Evolutionary conservation across 2,888 invertebrate genomes (phyloP).

Genomic region (Leptinotarsa haldemani): DNA sequence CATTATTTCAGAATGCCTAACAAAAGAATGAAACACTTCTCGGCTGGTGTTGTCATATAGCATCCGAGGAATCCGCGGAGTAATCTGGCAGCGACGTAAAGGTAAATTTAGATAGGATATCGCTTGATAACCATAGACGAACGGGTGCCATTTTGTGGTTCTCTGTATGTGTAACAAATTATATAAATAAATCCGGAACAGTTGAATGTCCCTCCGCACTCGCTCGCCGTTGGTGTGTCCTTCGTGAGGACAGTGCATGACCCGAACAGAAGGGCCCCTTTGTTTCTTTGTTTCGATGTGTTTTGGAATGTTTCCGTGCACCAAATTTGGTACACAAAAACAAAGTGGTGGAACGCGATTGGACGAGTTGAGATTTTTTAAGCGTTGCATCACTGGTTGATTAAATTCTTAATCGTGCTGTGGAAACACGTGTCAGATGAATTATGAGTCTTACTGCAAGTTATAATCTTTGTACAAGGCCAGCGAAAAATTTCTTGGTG

Average conservation of each 20-base stretch:
- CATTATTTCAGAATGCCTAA: conserved; percentile 53
- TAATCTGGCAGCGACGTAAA: conserved; percentile 50
- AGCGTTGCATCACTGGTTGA: background rate
- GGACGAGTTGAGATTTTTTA: background rate
- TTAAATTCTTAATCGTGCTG: background rate
- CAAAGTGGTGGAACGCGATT: background rate
- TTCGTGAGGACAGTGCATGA: background rate
- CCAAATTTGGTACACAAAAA: background rate
- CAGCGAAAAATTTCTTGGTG: background rate
- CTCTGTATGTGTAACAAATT: conserved; percentile 41
- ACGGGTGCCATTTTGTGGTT: conserved; percentile 56
- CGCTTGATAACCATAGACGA: conserved; percentile 35
- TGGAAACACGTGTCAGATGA: background rate
- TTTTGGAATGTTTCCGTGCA: background rate
- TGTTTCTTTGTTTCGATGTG: conserved; percentile 21
- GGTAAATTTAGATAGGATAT: conserved; percentile 44
- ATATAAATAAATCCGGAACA: conserved; percentile 48
- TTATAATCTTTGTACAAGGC: conserved; percentile 5
- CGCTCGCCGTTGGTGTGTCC: background rate
- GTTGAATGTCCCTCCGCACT: conserved; percentile 41
- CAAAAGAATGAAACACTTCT: conserved; percentile 51
- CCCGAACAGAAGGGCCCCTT: background rate
- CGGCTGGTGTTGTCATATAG: conserved; percentile 57
- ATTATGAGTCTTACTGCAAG: background rate
- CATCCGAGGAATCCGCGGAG: conserved; percentile 50